Evolutionary conservation across 1,140 invertebrate genomes (phyloP), one percentile per base, ranked within the genome.

Genomic region (Drosophila teissieri): DNA sequence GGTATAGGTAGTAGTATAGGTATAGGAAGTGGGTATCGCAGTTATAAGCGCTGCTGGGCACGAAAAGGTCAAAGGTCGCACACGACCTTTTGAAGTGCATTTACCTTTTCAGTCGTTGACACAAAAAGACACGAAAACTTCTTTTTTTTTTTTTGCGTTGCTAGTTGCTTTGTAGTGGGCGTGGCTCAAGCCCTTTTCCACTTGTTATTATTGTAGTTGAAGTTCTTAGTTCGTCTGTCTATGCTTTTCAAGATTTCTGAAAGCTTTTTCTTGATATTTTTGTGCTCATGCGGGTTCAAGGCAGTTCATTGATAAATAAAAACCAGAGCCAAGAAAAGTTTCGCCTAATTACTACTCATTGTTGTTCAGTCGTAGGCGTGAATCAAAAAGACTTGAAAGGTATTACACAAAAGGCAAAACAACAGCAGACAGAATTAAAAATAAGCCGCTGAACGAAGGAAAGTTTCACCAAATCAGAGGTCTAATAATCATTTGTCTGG

Each of bases 31-130:
- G 8, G 7, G 31, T 54, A 45, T 46, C 67, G 52, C 37, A 78
- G 55, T 48, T 56, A 67, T 65, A 72, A 61, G 60, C 73, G 42
- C 51, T 60, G 45, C 46, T 75, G 60, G 36, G 51, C 73, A 78
- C 73, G 58, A 63, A 84, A 88, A 88, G 83, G 83, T 89, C 83
- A 88, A 88, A 84, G 83, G 63, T 88, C 82, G 68, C 36, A 15
- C 40, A 3, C 45, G 61, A 52, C 63, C 53, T 62, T 57, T 57
- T 48, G 52, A 46, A 62, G 84, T 73, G 61, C 84, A 67, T 88
- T 88, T 88, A 89, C 84, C 83, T 89, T 88, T 85, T 63, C 82
- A 80, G 56, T 58, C 81, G 77, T 85, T 85, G 78, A 82, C 74
- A 78, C 74, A 81, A 74, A 24, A 24, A 24, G 24, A 24, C 24